phyloP scores from a whole-genome alignment of 2,888 invertebrate species.

The Pterostichus madidus region DNA sequence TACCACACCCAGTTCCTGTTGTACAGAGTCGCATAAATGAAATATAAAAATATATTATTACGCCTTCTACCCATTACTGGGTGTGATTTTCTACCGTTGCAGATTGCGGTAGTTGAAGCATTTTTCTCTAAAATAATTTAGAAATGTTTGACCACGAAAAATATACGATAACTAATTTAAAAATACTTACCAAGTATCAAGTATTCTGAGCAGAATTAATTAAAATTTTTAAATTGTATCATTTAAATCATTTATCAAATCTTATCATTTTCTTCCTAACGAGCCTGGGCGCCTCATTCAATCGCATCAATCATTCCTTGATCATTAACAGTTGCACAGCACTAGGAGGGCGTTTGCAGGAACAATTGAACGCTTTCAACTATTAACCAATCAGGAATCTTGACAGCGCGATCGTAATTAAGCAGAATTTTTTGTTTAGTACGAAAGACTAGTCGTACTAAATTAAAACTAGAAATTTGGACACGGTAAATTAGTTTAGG shows the following conservation, averaged over 20 bases:
- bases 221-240: too few relatives aligned
- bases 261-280: neutral
- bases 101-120: too few relatives aligned
- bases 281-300: neutral
- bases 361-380: conserved; percentile 15
- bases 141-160: too few relatives aligned
- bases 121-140: too few relatives aligned
- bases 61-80: too few relatives aligned
- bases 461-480: neutral
- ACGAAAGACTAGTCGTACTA: neutral
- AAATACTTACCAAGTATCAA: too few relatives aligned
- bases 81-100: too few relatives aligned
- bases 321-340: neutral
- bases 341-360: neutral
- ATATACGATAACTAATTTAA: too few relatives aligned
- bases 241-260: conserved; percentile 6
- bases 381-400: neutral
- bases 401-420: neutral
- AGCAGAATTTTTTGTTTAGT: conserved; percentile 2
- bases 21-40: too few relatives aligned
- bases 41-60: too few relatives aligned
- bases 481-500: neutral
- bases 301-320: conserved; percentile 11
- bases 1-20: too few relatives aligned
- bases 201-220: too few relatives aligned